A percentile compares a stretch with the other conserved stretches of the same genome.
Evolutionary conservation across 2,113 vertebrate species (phyloP).

Genomic region (Cyanoliseus patagonus): DNA sequence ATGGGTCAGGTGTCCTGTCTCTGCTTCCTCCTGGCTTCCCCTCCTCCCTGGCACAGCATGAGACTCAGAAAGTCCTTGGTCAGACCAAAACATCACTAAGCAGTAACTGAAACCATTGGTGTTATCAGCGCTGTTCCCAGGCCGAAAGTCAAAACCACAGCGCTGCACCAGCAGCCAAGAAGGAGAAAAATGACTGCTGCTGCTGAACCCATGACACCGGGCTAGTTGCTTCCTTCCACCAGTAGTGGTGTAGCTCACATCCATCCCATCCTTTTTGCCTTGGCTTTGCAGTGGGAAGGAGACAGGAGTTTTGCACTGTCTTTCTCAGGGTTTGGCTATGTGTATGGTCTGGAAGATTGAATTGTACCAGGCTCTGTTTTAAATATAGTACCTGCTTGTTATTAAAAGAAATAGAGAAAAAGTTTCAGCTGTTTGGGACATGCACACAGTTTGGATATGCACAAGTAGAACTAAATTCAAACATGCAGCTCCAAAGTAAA

Average conservation of each 20-base stretch:
- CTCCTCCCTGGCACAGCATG: too few species aligned
- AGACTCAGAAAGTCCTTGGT: too few species aligned
- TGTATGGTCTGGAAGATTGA: not conserved
- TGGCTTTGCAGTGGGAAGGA: not conserved
- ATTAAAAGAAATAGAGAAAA: not conserved
- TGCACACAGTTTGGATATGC: not conserved
- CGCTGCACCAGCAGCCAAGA: too few species aligned
- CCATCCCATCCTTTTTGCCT: not conserved
- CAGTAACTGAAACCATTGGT: too few species aligned
- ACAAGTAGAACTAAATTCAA: conserved; percentile 42
- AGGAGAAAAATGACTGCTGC: too few species aligned
- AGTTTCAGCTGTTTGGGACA: not conserved
- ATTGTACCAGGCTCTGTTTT: not conserved
- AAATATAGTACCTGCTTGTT: not conserved
- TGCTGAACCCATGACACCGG: too few species aligned
- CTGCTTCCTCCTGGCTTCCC: too few species aligned
- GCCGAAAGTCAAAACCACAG: too few species aligned
- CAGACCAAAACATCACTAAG: too few species aligned
- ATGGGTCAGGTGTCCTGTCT: too few species aligned
- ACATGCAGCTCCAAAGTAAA: conserved; percentile 48
- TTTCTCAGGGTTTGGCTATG: not conserved
- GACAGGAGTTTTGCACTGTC: not conserved
- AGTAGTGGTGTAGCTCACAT: accelerated
- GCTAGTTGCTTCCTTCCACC: not conserved
- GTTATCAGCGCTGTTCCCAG: too few species aligned